Conservation (phyloP, 1,140 invertebrate genomes). For the Cotesia chilonis region DNA sequence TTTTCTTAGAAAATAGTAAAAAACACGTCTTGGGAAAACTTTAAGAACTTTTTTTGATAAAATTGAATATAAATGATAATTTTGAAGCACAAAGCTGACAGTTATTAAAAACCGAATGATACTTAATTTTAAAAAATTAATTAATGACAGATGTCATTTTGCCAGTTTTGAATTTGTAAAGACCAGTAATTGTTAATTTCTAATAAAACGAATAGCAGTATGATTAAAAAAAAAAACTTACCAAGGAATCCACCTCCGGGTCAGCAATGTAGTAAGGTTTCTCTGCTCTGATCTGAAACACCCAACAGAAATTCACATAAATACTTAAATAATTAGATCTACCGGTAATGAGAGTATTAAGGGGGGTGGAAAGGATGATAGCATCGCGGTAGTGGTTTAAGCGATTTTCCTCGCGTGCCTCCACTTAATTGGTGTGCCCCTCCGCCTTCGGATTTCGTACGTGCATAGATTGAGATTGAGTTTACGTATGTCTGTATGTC, state of each 20-base stretch:
- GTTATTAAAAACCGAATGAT: too few species aligned
- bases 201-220: too few species aligned
- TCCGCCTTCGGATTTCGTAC: constrained; percentile 38
- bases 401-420: constrained; percentile 61
- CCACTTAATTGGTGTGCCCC: constrained; percentile 56
- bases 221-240: constrained; percentile 68
- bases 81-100: too few species aligned
- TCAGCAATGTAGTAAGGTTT: constrained; percentile 98
- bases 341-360: constrained; percentile 58
- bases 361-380: constrained; percentile 41
- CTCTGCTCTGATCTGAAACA: constrained; percentile 94
- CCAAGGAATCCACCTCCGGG: constrained; percentile 97
- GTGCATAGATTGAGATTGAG: constrained; percentile 21
- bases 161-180: too few species aligned
- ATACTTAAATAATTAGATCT: constrained; percentile 59
- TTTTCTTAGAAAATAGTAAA: too few species aligned
- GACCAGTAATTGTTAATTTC: too few species aligned
- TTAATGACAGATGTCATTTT: too few species aligned
- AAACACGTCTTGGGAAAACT: too few species aligned
- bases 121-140: too few species aligned
- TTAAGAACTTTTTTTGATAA: too few species aligned
- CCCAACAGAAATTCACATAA: constrained; percentile 62
- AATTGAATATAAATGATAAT: too few species aligned
- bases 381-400: constrained; percentile 44
- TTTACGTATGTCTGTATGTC: too few species aligned